Conservation (phyloP, 2,113 vertebrate genomes). For the Phalacrocorax aristotelis region DNA sequence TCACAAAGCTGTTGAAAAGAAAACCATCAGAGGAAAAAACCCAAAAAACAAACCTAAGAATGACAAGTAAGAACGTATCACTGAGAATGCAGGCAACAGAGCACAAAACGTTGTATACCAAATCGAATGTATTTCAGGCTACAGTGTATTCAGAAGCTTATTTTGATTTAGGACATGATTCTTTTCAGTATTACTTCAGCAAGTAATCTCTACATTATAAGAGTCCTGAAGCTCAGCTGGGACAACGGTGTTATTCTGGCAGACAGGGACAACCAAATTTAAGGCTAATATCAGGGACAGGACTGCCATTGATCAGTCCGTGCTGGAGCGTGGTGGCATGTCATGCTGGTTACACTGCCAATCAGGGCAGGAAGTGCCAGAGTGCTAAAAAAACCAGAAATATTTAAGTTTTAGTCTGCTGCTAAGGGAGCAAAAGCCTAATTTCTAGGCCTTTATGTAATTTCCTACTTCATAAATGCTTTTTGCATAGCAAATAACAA, state of each 20-base stretch:
- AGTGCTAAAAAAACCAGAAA: not conserved
- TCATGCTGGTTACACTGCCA: not conserved
- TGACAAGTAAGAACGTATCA: not conserved
- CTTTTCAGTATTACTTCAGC: not conserved
- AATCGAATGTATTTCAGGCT: not conserved
- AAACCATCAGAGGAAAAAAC: not conserved
- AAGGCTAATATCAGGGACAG: not conserved
- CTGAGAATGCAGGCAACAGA: not conserved
- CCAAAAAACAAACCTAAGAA: not conserved
- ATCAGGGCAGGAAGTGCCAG: not conserved
- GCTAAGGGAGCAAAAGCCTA: not conserved
- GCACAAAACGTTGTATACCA: rapidly evolving
- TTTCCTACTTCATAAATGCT: not conserved
- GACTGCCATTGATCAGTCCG: not conserved
- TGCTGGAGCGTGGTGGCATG: not conserved
- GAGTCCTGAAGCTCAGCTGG: not conserved
- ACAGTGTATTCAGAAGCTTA: not conserved
- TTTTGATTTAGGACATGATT: not conserved
- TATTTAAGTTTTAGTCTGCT: not conserved
- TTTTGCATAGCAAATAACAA: not conserved
- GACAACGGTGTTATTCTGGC: not conserved
- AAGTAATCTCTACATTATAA: not conserved
- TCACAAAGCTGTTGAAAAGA: not conserved
- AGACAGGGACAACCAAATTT: not conserved
- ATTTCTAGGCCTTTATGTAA: not conserved